Evolutionary conservation across 2,113 vertebrate genomes (phyloP).

Genomic region (Hypocryptadius cinnamomeus): DNA sequence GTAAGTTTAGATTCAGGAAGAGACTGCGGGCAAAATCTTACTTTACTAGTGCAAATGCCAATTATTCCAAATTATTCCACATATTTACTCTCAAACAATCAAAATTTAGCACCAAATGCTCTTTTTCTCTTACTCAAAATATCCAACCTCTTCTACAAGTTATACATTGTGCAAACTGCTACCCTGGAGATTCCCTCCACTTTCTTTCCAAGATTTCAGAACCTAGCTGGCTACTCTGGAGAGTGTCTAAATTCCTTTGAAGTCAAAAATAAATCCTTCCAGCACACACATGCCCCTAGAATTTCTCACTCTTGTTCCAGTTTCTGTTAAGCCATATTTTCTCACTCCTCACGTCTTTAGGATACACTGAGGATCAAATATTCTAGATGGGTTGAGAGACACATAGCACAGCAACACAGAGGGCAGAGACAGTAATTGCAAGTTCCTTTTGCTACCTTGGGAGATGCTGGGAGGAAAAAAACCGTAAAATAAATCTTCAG

Average conservation of each 20-base stretch:
- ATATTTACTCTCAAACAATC: background rate
- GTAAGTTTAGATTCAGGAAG: background rate
- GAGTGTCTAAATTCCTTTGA: background rate
- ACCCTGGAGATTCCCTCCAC: background rate
- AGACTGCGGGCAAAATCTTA: background rate
- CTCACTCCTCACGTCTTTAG: background rate
- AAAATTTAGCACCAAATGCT: background rate
- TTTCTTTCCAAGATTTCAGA: background rate
- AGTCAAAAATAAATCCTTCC: background rate
- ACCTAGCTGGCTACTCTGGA: background rate
- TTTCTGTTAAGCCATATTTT: background rate
- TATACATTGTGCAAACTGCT: background rate
- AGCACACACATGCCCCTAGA: background rate
- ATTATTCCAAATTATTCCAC: background rate
- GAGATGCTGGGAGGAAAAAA: background rate
- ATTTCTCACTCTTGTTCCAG: conserved; percentile 7
- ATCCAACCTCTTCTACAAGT: background rate
- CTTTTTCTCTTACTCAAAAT: background rate
- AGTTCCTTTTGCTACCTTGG: background rate
- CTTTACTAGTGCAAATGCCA: background rate
- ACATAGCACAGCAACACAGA: background rate
- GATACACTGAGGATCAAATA: background rate
- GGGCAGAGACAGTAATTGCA: background rate
- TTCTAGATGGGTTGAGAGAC: background rate
- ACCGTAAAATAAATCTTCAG: background rate